phyloP scores from a whole-genome alignment of 2,888 invertebrate species.

The Xestobium rufovillosum region DNA sequence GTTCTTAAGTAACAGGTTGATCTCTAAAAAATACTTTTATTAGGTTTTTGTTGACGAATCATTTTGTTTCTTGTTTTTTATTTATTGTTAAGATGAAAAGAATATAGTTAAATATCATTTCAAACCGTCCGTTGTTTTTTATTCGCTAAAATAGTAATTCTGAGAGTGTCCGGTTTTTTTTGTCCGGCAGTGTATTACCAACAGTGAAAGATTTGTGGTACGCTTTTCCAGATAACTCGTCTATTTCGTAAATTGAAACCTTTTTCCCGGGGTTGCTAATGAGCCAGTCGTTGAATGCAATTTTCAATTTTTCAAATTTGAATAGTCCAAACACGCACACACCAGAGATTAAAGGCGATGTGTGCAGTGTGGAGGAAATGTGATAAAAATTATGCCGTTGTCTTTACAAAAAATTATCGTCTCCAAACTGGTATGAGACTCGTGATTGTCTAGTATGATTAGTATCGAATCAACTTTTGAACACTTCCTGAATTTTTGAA shows the following conservation, averaged over 20 bases:
- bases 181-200: no score
- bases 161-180: no score
- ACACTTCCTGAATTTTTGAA: not conserved
- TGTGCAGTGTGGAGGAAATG: conserved; percentile 34
- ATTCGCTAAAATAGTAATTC: no score
- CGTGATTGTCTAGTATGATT: conserved; percentile 17
- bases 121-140: no score
- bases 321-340: conserved; percentile 25
- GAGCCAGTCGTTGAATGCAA: conserved; percentile 26
- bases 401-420: conserved; percentile 28
- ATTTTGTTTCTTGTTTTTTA: no score
- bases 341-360: conserved; percentile 31
- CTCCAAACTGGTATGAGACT: conserved; percentile 13
- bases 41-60: no score
- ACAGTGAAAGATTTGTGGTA: conserved; percentile 15
- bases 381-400: conserved; percentile 31
- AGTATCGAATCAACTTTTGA: conserved; percentile 6
- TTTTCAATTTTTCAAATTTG: conserved; percentile 29
- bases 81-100: no score
- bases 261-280: conserved; percentile 22
- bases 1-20: no score
- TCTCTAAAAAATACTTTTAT: no score
- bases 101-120: no score
- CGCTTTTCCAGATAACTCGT: conserved; percentile 6
- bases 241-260: conserved; percentile 27